These are phyloP conservation scores for Copidosoma aretas DNA, from an alignment of 2,888 invertebrate species.

Conservation along the genomic window DNA sequence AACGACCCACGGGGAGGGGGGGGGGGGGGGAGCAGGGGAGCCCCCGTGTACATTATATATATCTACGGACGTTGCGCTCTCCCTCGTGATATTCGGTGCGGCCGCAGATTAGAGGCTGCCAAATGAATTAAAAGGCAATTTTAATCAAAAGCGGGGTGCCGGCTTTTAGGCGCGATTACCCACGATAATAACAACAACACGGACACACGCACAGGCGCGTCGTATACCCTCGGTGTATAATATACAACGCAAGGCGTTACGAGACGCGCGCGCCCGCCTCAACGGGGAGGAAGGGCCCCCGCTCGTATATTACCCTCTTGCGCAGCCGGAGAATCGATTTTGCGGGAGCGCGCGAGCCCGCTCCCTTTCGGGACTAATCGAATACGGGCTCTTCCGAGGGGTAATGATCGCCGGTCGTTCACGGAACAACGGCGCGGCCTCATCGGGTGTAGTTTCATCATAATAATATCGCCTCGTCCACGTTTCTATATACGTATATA, in stretches of 20 bases:
- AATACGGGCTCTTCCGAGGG: conserved; percentile 21
- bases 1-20: neutral
- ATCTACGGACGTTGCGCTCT: conserved; percentile 39
- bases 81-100: conserved; percentile 53
- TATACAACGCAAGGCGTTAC: conserved; percentile 33
- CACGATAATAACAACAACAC: conserved; percentile 59
- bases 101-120: conserved; percentile 62
- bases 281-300: neutral
- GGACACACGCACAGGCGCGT: conserved; percentile 48
- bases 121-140: conserved; percentile 64
- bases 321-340: conserved; percentile 36
- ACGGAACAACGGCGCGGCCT: conserved; percentile 15
- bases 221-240: conserved; percentile 4
- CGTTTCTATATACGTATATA: too few relatives aligned
- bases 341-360: neutral
- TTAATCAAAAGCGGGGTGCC: conserved; percentile 60
- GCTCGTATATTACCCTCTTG: conserved; percentile 36
- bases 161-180: conserved; percentile 61
- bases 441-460: too few relatives aligned
- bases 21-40: too few relatives aligned
- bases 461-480: conserved; percentile 29
- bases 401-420: conserved; percentile 34
- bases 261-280: conserved; percentile 6
- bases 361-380: conserved; percentile 32
- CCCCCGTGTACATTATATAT: too few relatives aligned